Base-by-base conservation (phyloP, 1,140 invertebrate genomes). In the Drosophila elegans region DNA sequence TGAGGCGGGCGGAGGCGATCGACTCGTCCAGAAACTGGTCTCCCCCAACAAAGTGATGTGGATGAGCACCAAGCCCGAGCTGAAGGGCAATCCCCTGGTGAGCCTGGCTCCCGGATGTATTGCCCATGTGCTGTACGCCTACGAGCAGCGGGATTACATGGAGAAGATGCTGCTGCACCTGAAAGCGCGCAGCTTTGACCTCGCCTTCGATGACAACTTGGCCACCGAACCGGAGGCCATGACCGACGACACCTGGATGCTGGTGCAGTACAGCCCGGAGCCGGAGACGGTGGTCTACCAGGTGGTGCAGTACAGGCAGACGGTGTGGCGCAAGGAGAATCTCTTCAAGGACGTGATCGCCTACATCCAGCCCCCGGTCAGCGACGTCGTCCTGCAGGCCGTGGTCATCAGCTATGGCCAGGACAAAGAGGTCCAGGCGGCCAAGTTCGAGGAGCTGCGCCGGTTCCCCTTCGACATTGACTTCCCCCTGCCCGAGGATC, bases 251-350 rank as follows among this genome's bases (percentile, higher is more conserved):
- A 75, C 68, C 0, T 91, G 89, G 89, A 54, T 91, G 48, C 55
- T 91, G 2, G 74, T 91, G 9, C 89, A 91, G 27, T 91, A 91
- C 36, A 91, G 89, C 25, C 74, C 80, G 0, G 78, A 91, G 13
- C 89, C 89, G 0, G 72, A 80, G 10, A 63, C 49, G n/a, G 74
- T 91, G 10, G 68, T 72, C 55, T 91, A 91, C 46, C 68, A 78
- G 39, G 75, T 91, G 25, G 56, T 91, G 2, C 46, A 68, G 6
- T 73, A 79, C 52, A 60, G 38, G 0, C 74, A 77, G 1, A 91
- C 89, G 0, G 53, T 89, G 9, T 91, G 89, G 89, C 74, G 71
- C 1, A 34, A 69, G 32, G 68, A 77, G 41, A 91, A 91, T 42
- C 63, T 54, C 1, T 91, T 77, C 46, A 90, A 81, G 46, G 84